Evolutionary conservation across 2,113 vertebrate species (phyloP).

Genomic region (Aphelocoma coerulescens): DNA sequence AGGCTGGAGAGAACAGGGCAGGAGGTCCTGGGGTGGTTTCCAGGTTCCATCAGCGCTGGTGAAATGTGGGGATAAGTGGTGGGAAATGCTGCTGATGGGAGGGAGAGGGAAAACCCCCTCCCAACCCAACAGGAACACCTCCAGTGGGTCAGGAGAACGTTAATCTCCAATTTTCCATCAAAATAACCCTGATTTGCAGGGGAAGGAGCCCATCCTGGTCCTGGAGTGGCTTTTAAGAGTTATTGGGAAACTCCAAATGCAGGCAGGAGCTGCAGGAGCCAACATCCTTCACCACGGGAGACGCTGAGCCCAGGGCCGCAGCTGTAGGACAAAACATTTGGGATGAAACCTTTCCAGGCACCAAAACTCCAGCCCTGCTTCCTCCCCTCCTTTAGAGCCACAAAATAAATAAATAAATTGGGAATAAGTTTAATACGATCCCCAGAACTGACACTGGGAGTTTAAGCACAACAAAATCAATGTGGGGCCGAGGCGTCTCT

Average conservation of each 20-base stretch:
- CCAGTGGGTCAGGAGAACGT: not conserved
- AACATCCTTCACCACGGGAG: rapidly evolving
- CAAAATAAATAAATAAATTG: not conserved
- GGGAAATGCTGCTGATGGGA: not conserved
- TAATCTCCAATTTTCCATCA: not conserved
- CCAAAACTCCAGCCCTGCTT: not conserved
- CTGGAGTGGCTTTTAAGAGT: not conserved
- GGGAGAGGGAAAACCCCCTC: not conserved
- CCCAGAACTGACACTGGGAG: not conserved
- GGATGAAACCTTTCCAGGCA: not conserved
- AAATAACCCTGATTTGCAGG: not conserved
- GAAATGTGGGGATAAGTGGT: not conserved
- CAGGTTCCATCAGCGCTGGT: rapidly evolving
- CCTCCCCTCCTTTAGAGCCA: not conserved
- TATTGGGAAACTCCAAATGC: not conserved
- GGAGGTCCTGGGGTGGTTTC: not conserved
- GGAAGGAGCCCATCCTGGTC: not conserved
- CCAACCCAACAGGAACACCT: too few relatives aligned
- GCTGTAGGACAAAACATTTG: not conserved
- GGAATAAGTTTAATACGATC: not conserved
- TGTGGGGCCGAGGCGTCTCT: not conserved
- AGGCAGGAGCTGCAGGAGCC: not conserved
- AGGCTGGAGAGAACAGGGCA: not conserved
- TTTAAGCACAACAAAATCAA: conserved; percentile 33
- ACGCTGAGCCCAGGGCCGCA: not conserved